These are phyloP conservation scores for Rhynchomys soricoides DNA, from an alignment of 2,113 vertebrate species.

Conservation along the genomic window DNA sequence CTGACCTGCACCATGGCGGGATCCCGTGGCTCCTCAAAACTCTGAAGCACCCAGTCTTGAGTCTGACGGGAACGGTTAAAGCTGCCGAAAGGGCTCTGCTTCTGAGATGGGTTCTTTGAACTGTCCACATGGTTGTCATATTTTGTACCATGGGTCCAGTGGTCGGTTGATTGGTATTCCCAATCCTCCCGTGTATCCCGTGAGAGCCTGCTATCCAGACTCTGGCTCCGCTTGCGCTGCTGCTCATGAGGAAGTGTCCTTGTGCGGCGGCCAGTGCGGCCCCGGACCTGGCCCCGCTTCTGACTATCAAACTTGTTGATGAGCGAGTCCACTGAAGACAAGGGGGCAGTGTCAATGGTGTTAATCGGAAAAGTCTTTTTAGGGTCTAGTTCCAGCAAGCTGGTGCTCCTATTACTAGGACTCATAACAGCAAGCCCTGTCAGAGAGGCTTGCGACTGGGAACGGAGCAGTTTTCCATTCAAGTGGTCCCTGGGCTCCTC, in stretches of 20 bases:
- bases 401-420: conserved; percentile 62
- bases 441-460: conserved; percentile 92
- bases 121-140: not conserved
- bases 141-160: conserved; percentile 14
- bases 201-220: conserved; percentile 82
- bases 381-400: conserved; percentile 66
- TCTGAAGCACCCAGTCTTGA: conserved; percentile 76
- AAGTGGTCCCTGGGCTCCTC: conserved; percentile 83
- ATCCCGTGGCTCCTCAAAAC: conserved; percentile 70
- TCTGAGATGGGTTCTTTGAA: not conserved
- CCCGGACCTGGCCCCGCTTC: conserved; percentile 52
- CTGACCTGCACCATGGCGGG: conserved; percentile 85
- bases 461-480: conserved; percentile 84
- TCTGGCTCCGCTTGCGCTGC: conserved; percentile 86
- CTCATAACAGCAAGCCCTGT: conserved; percentile 79
- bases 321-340: conserved; percentile 87
- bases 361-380: not conserved
- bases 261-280: conserved; percentile 78
- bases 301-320: conserved; percentile 88
- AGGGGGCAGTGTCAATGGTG: conserved; percentile 91
- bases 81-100: not conserved
- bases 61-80: conserved; percentile 64
- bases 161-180: not conserved
- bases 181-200: not conserved
- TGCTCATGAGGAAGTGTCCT: conserved; percentile 85